Percentiles rank a stretch among this genome's conserved stretches.
Evolutionary conservation across 2,797 vertebrate genomes (phyloP).

Genomic region (Simalia tracyae): DNA sequence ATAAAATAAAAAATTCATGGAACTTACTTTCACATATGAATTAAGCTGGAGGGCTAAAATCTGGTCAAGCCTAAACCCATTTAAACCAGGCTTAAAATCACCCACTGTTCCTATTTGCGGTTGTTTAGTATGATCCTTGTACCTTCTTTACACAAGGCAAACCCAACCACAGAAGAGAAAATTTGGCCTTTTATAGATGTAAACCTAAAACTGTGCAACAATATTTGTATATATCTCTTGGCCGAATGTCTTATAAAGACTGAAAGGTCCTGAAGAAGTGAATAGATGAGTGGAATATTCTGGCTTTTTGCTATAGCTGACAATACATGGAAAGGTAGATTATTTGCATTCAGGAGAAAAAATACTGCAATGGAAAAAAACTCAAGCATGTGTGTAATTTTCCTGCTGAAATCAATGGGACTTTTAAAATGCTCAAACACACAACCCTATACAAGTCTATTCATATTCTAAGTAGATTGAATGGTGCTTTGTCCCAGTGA

Average conservation of each 20-base stretch:
- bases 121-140: not conserved
- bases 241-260: not conserved
- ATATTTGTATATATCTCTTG: too few relatives aligned
- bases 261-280: not conserved
- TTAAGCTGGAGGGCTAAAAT: not conserved
- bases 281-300: not conserved
- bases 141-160: not conserved
- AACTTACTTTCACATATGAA: not conserved
- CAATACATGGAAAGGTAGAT: not conserved
- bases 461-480: not conserved
- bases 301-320: too few relatives aligned
- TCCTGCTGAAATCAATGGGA: not conserved
- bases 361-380: too few relatives aligned
- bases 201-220: not conserved
- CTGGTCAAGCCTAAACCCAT: not conserved
- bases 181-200: not conserved
- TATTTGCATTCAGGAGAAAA: not conserved
- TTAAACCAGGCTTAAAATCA: not conserved
- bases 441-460: not conserved
- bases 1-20: not conserved
- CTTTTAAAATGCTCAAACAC: not conserved
- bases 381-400: not conserved
- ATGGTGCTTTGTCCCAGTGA: not conserved
- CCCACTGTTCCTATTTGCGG: not conserved
- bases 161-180: not conserved